Conservation (phyloP, 2,113 vertebrate genomes). For the Myiozetetes cayanensis region DNA sequence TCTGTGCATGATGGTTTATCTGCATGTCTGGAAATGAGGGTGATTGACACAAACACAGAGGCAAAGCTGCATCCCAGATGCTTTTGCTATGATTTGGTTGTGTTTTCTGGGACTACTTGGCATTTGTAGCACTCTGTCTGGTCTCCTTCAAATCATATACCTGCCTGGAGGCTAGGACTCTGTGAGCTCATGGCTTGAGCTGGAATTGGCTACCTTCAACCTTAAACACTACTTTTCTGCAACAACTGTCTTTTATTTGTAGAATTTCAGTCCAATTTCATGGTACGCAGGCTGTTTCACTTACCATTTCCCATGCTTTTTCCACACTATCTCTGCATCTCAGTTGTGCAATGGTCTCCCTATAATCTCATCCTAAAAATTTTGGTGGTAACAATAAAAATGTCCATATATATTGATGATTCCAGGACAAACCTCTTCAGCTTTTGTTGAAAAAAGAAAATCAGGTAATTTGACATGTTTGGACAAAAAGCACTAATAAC, state of each 20-base stretch:
- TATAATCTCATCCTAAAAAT: not conserved
- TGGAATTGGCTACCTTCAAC: conserved; percentile 2
- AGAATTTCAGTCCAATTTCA: conserved; percentile 12
- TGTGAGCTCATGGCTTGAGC: not conserved
- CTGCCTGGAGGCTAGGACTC: not conserved
- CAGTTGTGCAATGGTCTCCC: not conserved
- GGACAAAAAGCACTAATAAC: not conserved
- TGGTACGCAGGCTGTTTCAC: not conserved
- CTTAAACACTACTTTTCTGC: not conserved
- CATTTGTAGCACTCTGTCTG: not conserved
- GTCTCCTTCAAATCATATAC: conserved; percentile 8
- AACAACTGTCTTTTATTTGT: conserved; percentile 35
- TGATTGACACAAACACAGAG: not conserved
- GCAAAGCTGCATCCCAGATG: conserved; percentile 38
- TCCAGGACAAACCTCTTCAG: not conserved
- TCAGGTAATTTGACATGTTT: not conserved
- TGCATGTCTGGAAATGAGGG: not conserved
- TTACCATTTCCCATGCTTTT: not conserved
- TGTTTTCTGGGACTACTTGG: conserved; percentile 19
- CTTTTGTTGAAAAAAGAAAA: not conserved
- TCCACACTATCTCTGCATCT: not conserved
- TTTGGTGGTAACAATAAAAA: not conserved
- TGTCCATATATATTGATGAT: not conserved
- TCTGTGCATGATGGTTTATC: not conserved
- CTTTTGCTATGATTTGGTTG: not conserved